Evolutionary conservation across 2,113 vertebrate genomes (phyloP).

Genomic region (Vombatus ursinus): DNA sequence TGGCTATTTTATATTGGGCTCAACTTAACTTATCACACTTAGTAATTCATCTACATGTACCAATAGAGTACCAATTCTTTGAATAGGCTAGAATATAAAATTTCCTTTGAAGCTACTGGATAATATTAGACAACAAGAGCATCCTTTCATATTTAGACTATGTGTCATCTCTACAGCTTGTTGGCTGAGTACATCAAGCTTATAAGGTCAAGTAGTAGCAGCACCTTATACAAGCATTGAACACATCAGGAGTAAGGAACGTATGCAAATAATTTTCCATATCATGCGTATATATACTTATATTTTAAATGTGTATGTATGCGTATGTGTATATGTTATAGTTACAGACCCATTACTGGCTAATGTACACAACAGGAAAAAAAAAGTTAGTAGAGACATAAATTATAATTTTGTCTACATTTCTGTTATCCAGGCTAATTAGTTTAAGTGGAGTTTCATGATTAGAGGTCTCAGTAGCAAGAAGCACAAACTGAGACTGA

Average conservation of each 20-base stretch:
- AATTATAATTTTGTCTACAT: background rate
- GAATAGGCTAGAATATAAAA: background rate
- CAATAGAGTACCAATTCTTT: background rate
- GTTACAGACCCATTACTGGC: background rate
- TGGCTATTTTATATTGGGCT: conserved; percentile 20
- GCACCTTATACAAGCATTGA: background rate
- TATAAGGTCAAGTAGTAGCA: background rate
- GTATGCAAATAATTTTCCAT: background rate
- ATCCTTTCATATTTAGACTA: background rate
- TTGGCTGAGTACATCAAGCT: background rate
- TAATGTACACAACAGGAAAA: background rate
- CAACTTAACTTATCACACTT: conserved; percentile 18
- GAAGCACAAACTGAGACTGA: background rate
- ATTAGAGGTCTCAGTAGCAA: background rate
- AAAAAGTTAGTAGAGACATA: background rate
- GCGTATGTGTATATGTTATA: background rate
- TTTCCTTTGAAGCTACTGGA: background rate
- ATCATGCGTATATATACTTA: background rate
- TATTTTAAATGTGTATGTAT: background rate
- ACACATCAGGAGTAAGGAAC: conserved; percentile 21
- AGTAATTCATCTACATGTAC: background rate
- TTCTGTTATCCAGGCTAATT: conserved; percentile 3
- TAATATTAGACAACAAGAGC: background rate
- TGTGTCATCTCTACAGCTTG: background rate
- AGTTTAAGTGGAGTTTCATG: background rate